phyloP scores from a whole-genome alignment of 1,140 invertebrate genomes.

The Neodiprion pinetum region DNA sequence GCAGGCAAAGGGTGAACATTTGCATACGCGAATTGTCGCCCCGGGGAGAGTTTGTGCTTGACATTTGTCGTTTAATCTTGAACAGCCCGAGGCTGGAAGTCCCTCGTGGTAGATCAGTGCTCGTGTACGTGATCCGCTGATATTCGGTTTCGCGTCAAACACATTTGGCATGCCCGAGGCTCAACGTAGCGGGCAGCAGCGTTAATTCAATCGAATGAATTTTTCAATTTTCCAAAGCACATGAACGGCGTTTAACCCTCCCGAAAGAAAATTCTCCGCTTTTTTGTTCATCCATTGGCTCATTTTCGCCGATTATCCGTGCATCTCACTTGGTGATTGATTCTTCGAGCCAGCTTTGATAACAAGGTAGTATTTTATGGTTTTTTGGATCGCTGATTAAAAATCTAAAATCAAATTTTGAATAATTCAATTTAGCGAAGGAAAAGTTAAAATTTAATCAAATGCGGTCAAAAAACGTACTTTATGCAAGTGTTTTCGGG shows the following conservation, averaged over 20 bases:
- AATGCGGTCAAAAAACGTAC: too few relatives aligned
- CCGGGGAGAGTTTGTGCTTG: slow-evolving; percentile 23
- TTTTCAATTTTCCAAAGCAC: background rate
- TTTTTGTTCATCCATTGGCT: too few relatives aligned
- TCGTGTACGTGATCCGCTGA: background rate
- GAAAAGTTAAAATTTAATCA: too few relatives aligned
- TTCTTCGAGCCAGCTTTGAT: too few relatives aligned
- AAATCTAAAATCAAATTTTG: too few relatives aligned
- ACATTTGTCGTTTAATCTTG: slow-evolving; percentile 35
- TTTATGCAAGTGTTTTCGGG: too few relatives aligned
- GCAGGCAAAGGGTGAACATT: slow-evolving; percentile 3
- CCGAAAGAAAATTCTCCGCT: too few relatives aligned
- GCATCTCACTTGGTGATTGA: too few relatives aligned
- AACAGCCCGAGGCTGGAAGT: slow-evolving; percentile 23
- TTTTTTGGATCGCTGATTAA: too few relatives aligned
- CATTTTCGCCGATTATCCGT: too few relatives aligned
- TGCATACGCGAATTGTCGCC: background rate
- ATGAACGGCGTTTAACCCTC: background rate
- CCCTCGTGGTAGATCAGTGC: slow-evolving; percentile 18
- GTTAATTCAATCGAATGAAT: background rate
- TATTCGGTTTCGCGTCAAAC: slow-evolving; percentile 1
- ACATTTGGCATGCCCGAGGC: slow-evolving; percentile 4
- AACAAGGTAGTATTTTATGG: too few relatives aligned
- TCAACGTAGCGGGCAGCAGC: background rate
- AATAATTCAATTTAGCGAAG: too few relatives aligned